Conservation (phyloP, 2,797 vertebrate species). For the Girardinus metallicus region DNA sequence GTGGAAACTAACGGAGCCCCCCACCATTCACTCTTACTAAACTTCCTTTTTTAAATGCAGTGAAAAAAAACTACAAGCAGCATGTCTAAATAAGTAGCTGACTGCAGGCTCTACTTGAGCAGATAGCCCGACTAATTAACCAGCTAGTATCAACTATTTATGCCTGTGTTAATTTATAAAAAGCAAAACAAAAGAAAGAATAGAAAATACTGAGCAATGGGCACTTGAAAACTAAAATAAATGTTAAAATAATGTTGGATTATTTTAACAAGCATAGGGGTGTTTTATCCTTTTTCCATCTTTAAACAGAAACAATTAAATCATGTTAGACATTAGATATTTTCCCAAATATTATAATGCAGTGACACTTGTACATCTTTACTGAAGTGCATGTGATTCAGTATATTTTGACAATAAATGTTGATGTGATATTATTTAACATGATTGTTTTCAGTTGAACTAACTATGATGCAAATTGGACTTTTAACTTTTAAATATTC, state of each 20-base stretch:
- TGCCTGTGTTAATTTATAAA: not conserved
- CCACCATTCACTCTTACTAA: not conserved
- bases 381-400: not conserved
- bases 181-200: not conserved
- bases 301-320: not conserved
- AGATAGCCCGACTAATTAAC: not conserved
- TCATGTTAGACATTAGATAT: not conserved
- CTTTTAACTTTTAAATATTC: not conserved
- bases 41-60: not conserved
- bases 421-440: not conserved
- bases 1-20: not conserved
- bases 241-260: not conserved
- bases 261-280: not conserved
- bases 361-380: not conserved
- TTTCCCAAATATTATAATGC: not conserved
- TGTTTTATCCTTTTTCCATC: not conserved
- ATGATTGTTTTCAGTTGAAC: not conserved
- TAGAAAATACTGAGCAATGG: not conserved
- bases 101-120: not conserved
- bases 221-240: not conserved
- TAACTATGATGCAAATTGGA: not conserved
- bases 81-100: not conserved
- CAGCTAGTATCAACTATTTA: not conserved
- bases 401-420: not conserved
- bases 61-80: not conserved